phyloP scores from a whole-genome alignment of 2,113 vertebrate species.

The Entelurus aequoreus region DNA sequence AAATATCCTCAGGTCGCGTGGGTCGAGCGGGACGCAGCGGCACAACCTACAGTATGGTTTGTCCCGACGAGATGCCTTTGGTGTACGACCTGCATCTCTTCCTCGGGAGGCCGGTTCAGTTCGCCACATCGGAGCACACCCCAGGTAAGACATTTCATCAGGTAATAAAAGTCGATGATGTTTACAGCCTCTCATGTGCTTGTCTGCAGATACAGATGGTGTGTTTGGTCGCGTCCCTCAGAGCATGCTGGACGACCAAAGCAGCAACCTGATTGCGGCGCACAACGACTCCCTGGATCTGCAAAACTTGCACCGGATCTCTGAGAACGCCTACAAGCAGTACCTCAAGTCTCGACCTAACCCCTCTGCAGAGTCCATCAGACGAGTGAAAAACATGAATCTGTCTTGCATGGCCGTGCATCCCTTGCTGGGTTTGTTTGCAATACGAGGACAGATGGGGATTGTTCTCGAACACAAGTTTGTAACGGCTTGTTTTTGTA shows the following conservation, averaged over 20 bases:
- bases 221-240: constrained; percentile 88
- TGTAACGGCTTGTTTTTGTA: constrained; percentile 35
- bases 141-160: constrained; percentile 60
- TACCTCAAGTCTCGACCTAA: constrained; percentile 85
- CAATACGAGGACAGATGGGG: not conserved
- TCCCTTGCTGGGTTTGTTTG: constrained; percentile 82
- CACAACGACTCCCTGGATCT: constrained; percentile 80
- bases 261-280: constrained; percentile 71
- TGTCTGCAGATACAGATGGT: constrained; percentile 55
- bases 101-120: constrained; percentile 76
- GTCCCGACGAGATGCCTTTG: constrained; percentile 83
- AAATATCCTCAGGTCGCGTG: constrained; percentile 77
- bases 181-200: not conserved
- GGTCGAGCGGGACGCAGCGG: constrained; percentile 89
- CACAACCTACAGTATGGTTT: constrained; percentile 83
- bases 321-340: constrained; percentile 87
- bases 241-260: constrained; percentile 85
- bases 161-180: not conserved
- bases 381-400: constrained; percentile 82
- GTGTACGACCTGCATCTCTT: constrained; percentile 92
- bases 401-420: constrained; percentile 79
- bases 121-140: constrained; percentile 65
- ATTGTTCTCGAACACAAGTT: not conserved
- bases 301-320: constrained; percentile 71
- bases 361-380: constrained; percentile 86